Percentiles rank a stretch among this genome's conserved stretches.
Conservation (phyloP, 2,888 invertebrate genomes). For the Brachyptera putata region DNA sequence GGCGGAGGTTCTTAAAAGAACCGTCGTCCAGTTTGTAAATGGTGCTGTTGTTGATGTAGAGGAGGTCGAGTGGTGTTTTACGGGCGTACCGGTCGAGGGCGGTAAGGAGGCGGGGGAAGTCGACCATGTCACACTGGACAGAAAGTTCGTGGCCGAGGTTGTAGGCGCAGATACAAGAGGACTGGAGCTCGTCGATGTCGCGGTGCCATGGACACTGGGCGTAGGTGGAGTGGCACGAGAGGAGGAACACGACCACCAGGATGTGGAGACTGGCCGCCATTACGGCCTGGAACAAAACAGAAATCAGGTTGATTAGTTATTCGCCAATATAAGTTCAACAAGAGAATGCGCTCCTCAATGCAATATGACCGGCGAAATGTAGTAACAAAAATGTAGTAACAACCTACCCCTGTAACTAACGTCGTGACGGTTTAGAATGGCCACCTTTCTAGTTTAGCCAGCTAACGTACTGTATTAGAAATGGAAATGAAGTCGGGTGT, state of each 20-base stretch:
- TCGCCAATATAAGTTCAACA: no score
- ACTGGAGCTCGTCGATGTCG: conserved; percentile 62
- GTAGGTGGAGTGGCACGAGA: neutral
- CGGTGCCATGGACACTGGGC: conserved; percentile 84
- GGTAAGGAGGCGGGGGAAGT: conserved; percentile 67
- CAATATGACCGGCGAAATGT: no score
- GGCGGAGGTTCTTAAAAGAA: conserved; percentile 63
- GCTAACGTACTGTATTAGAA: no score
- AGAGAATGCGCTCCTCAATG: no score
- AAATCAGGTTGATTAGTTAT: neutral
- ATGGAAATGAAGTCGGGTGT: no score
- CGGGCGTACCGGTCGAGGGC: conserved; percentile 67
- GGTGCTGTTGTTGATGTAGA: conserved; percentile 86
- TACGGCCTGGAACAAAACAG: neutral
- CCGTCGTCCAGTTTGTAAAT: conserved; percentile 61
- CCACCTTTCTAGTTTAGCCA: no score
- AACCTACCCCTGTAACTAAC: no score
- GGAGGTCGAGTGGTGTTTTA: conserved; percentile 68
- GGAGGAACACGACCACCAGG: neutral
- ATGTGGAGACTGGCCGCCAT: neutral
- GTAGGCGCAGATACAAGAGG: conserved; percentile 83
- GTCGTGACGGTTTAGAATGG: no score
- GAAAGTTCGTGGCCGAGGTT: conserved; percentile 80
- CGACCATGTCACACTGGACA: conserved; percentile 86
- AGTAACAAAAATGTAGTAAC: no score